phyloP scores from a whole-genome alignment of 2,888 invertebrate genomes.

The Dorcus parallelipipedus region DNA sequence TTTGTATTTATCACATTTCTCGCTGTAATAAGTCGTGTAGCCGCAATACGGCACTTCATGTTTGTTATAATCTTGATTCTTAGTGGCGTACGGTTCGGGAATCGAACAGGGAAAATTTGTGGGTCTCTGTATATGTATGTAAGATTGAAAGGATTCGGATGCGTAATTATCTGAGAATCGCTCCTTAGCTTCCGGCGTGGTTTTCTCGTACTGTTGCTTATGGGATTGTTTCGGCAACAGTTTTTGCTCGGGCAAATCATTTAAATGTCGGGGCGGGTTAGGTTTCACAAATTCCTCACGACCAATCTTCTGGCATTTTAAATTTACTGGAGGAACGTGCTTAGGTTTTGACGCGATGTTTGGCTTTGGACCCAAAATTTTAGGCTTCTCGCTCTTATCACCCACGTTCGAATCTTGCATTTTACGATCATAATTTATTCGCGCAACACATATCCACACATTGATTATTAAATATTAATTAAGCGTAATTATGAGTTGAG shows the following conservation, averaged over 20 bases:
- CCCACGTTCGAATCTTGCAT: constrained; percentile 34
- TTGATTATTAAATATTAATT: neutral
- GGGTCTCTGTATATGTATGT: constrained; percentile 14
- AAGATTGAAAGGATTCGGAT: constrained; percentile 10
- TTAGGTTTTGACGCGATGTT: constrained; percentile 46
- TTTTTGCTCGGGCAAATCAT: neutral
- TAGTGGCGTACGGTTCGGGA: constrained; percentile 7
- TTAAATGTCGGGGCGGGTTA: constrained; percentile 7
- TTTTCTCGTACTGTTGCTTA: constrained; percentile 2
- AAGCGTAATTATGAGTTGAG: neutral
- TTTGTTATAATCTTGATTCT: constrained; percentile 10
- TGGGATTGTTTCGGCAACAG: neutral
- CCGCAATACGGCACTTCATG: constrained; percentile 15
- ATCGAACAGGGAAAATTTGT: constrained; percentile 15
- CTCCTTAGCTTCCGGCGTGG: neutral
- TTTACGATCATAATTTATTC: neutral
- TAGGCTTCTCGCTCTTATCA: constrained; percentile 40
- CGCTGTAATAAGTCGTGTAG: constrained; percentile 29
- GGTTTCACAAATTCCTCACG: constrained; percentile 13
- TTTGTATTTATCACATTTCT: constrained; percentile 40
- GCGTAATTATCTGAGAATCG: constrained; percentile 1
- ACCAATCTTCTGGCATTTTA: constrained; percentile 28
- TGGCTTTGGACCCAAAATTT: constrained; percentile 45
- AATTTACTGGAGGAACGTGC: constrained; percentile 48
- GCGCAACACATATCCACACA: neutral